Evolutionary conservation across 2,113 vertebrate genomes (phyloP).

Genomic region (Mionectes macconnelli): DNA sequence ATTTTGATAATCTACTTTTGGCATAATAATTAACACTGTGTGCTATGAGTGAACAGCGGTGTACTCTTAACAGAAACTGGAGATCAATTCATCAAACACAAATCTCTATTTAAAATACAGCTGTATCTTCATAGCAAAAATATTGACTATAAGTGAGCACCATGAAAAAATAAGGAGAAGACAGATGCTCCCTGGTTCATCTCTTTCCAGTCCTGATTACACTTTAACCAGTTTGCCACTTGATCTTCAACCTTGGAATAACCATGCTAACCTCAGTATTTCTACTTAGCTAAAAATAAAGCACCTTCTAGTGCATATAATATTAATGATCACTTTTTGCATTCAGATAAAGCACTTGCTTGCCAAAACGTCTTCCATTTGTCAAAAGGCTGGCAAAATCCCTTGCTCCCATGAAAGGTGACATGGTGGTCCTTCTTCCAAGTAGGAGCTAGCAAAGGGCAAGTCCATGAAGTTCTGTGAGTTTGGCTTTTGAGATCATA

Average conservation of each 20-base stretch:
- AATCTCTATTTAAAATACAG: background rate
- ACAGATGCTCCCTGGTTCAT: background rate
- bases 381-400: background rate
- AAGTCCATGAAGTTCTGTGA: background rate
- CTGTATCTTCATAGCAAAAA: background rate
- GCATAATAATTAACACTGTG: background rate
- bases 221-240: constrained; percentile 36
- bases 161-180: background rate
- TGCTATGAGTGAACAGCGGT: background rate
- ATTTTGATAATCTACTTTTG: background rate
- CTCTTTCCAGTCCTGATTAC: constrained; percentile 13
- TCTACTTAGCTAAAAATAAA: constrained; percentile 36
- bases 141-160: background rate
- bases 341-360: background rate
- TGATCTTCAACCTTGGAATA: constrained; percentile 48
- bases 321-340: background rate
- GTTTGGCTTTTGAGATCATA: background rate
- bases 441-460: background rate
- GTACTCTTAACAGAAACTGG: background rate
- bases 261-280: background rate
- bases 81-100: background rate
- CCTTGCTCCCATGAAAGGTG: background rate
- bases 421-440: background rate
- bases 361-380: background rate
- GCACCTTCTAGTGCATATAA: background rate